Evolutionary conservation across 2,113 vertebrate species (phyloP).

Genomic region (Salvelinus namaycush): DNA sequence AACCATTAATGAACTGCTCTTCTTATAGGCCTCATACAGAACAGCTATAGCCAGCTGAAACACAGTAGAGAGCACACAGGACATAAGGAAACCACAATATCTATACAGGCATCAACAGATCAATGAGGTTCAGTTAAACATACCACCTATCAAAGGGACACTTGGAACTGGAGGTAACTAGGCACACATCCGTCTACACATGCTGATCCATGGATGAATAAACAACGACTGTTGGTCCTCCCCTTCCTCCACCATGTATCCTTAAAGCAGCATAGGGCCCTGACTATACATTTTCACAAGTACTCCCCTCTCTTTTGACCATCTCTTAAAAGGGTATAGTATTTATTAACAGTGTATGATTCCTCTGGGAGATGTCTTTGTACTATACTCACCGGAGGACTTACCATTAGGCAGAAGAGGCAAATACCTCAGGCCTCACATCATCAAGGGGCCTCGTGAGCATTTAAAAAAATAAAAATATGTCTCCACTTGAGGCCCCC

Average conservation of each 20-base stretch:
- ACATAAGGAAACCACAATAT: conserved; percentile 32
- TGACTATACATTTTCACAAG: neutral
- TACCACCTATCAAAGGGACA: conserved; percentile 55
- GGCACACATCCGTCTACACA: conserved; percentile 11
- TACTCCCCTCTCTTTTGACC: too few species aligned
- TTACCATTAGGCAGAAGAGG: too few species aligned
- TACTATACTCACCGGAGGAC: too few species aligned
- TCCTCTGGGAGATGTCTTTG: too few species aligned
- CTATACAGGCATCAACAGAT: conserved; percentile 46
- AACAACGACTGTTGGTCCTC: conserved; percentile 30
- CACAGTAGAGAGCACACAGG: conserved; percentile 20
- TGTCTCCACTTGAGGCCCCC: too few species aligned
- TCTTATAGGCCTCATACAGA: neutral
- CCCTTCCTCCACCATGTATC: neutral
- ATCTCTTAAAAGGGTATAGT: too few species aligned
- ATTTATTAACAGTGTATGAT: too few species aligned
- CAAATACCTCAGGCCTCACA: too few species aligned
- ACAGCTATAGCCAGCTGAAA: conserved; percentile 14
- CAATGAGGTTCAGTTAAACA: conserved; percentile 54
- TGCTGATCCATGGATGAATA: conserved; percentile 41
- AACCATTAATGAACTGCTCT: neutral
- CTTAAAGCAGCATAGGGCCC: neutral
- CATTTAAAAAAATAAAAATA: too few species aligned
- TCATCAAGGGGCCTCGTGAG: too few species aligned
- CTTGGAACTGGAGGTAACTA: conserved; percentile 25